These are phyloP conservation scores for Amblyopsis rosae DNA, from an alignment of 2,113 vertebrate genomes.

Conservation along the genomic window DNA sequence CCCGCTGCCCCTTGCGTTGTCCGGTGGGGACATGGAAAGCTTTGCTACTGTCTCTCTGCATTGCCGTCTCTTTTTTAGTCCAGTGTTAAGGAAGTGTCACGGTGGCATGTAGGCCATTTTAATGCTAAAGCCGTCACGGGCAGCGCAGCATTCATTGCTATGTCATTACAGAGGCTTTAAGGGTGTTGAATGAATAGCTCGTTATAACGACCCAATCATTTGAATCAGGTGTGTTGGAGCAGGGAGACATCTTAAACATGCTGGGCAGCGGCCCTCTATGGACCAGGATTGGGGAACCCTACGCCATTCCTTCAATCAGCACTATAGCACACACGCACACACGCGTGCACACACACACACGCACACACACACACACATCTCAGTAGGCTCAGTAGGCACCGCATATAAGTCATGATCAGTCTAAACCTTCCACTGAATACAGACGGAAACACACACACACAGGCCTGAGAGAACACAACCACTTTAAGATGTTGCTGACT, in stretches of 20 bases:
- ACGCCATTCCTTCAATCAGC: constrained; percentile 65
- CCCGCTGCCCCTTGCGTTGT: constrained; percentile 38
- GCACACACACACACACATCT: constrained; percentile 35
- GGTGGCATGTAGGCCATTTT: constrained; percentile 49
- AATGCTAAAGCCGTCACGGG: no score
- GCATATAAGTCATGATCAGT: constrained; percentile 62
- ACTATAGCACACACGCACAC: constrained; percentile 20
- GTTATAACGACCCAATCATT: no score
- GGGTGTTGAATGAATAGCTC: no score
- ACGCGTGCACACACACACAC: constrained; percentile 24
- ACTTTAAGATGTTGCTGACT: constrained; percentile 10
- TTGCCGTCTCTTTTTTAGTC: constrained; percentile 40
- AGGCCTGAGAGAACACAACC: no score
- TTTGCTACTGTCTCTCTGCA: constrained; percentile 64
- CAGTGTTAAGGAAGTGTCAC: constrained; percentile 56
- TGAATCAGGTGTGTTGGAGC: no score
- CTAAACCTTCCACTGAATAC: constrained; percentile 53
- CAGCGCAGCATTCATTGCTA: constrained; percentile 21
- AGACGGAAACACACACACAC: constrained; percentile 1
- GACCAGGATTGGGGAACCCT: no score
- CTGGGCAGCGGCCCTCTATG: no score
- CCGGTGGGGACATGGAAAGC: constrained; percentile 60
- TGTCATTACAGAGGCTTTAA: constrained; percentile 67
- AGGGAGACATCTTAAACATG: no score
- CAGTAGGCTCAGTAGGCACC: constrained; percentile 58